Evolutionary conservation across 1,140 invertebrate species (phyloP), one percentile per base, ranked within the genome.

Genomic region (Belonocnema kinseyi): DNA sequence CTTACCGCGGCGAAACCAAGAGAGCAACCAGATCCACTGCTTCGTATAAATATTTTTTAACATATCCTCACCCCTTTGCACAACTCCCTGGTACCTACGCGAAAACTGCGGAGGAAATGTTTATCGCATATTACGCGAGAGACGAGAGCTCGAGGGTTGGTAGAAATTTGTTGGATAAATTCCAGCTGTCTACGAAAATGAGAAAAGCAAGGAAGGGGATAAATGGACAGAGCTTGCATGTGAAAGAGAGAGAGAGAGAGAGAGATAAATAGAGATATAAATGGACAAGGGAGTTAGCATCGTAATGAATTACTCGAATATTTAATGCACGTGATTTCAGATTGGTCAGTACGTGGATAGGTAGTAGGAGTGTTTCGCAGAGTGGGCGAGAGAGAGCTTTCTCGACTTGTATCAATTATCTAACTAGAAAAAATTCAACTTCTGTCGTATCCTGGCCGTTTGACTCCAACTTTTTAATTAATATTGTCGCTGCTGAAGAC

Each of bases 301-400:
- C 83, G 84, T 88, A 89, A 90, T 88, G 88, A 88, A 90, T 89
- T 89, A 88, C 88, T 88, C 86, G 84, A 85, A 85, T 87, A 87
- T 89, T 89, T 88, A 90, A 90, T 89, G 82, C 83, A 77, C 80
- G 82, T 79, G 84, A 86, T 88, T 89, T 86, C 82, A 82, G 82
- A 86, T 89, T 84, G 83, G 79, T 56, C 70, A 66, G 77, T 76
- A 70, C 79, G 72, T 73, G 79, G 81, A 84, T 84, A 84, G 81
- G 81, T 84, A 70, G 61, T 53, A 73, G 17, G 81, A 81, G 80
- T 83, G 82, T 81, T 81, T 66, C 14, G 11, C 33, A 50, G 17
- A 52, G 77, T 80, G 78, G 78, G 74, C n/a, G n/a, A n/a, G n/a
- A 58, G 76, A 81, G 79, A 83, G 80, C 56, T 75, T 72, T 76